Percentiles rank a stretch among this genome's conserved stretches.
These are phyloP conservation scores for Graptemys geographica DNA, from an alignment of 2,797 vertebrate genomes.

Conservation along the genomic window DNA sequence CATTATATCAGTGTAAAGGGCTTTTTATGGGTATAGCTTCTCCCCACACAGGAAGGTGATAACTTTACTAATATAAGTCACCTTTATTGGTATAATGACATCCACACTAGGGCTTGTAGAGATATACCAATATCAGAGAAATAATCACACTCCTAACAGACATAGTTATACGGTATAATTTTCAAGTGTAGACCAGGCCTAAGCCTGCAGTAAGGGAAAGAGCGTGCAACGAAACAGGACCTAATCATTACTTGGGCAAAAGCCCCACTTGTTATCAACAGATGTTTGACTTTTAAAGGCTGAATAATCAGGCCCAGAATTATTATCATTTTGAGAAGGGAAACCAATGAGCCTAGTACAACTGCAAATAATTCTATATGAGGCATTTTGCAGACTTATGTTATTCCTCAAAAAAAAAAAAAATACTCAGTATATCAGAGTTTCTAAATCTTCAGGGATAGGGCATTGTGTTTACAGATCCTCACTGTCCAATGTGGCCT, in stretches of 20 bases:
- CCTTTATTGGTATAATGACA: neutral
- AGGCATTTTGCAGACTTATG: neutral
- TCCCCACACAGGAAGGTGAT: neutral
- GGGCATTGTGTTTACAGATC: neutral
- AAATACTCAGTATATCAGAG: neutral
- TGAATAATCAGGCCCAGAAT: neutral
- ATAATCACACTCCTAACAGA: neutral
- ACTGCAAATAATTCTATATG: accelerated
- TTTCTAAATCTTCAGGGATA: neutral
- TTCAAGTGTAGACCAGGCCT: neutral
- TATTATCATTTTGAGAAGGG: neutral
- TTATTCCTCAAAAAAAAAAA: neutral
- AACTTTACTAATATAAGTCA: neutral
- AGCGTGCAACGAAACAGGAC: neutral
- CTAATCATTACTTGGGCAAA: neutral
- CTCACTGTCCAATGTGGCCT: neutral
- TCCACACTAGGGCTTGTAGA: neutral
- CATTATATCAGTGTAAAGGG: neutral
- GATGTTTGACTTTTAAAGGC: neutral
- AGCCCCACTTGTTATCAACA: accelerated
- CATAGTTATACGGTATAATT: accelerated
- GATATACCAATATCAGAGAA: neutral
- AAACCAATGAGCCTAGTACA: neutral
- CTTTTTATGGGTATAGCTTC: neutral
- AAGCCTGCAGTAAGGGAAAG: constrained; percentile 16